Evolutionary conservation across 2,113 vertebrate genomes (phyloP).

Genomic region (Corynorhinus townsendii): DNA sequence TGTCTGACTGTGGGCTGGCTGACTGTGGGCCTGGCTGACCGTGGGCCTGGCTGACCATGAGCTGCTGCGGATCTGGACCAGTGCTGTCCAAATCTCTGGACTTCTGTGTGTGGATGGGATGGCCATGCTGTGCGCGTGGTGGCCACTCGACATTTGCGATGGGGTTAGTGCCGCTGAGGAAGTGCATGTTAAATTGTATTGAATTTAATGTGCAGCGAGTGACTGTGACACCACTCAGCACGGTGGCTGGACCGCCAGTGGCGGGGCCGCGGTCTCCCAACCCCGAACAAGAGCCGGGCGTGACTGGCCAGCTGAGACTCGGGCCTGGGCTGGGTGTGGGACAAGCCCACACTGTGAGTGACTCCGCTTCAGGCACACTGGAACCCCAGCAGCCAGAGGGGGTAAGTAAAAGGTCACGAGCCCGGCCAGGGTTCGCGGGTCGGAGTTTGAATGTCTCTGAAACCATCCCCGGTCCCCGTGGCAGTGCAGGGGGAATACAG

Average conservation of each 20-base stretch:
- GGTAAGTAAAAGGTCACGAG: accelerated
- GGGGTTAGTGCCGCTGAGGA: accelerated
- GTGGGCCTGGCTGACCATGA: accelerated
- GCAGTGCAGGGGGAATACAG: accelerated
- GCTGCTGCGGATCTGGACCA: accelerated
- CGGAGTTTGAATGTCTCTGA: neutral
- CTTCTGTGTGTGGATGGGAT: accelerated
- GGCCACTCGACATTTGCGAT: accelerated
- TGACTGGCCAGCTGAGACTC: accelerated
- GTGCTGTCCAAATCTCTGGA: accelerated
- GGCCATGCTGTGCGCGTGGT: accelerated
- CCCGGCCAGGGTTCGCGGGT: accelerated
- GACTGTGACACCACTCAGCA: accelerated
- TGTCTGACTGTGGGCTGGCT: no score
- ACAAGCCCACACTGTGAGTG: accelerated
- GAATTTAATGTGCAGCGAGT: accelerated
- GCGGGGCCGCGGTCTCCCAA: accelerated
- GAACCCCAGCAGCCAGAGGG: neutral
- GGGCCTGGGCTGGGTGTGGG: no score
- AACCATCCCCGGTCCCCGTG: accelerated
- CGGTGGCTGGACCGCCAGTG: accelerated
- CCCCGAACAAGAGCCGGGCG: accelerated
- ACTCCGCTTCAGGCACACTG: accelerated
- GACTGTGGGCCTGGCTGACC: no score
- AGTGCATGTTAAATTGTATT: accelerated